Evolutionary conservation across 1,140 invertebrate species (phyloP).

Genomic region (Plodia interpunctella): DNA sequence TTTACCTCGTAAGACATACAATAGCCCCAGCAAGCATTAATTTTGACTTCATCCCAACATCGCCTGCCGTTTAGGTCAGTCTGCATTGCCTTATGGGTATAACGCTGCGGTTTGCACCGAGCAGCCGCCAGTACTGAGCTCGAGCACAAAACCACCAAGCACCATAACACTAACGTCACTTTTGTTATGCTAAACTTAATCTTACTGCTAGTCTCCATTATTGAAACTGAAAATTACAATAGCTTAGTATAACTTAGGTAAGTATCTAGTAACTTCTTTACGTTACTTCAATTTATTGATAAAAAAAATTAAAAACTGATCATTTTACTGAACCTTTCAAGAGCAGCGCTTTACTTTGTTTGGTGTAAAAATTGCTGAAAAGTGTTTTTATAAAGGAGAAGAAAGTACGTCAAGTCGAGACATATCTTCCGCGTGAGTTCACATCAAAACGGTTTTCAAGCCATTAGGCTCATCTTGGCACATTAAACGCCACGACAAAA

Average conservation of each 20-base stretch:
- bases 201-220: neutral
- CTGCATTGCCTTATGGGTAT: constrained; percentile 71
- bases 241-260: too few relatives aligned
- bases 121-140: constrained; percentile 29
- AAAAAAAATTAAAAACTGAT: too few relatives aligned
- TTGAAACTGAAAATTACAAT: neutral
- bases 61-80: constrained; percentile 79
- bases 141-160: constrained; percentile 28
- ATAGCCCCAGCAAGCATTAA: constrained; percentile 88
- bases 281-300: too few relatives aligned
- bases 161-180: constrained; percentile 31
- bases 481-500: constrained; percentile 38
- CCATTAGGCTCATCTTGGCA: constrained; percentile 47
- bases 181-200: constrained; percentile 11
- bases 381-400: constrained; percentile 51
- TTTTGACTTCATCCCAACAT: constrained; percentile 85
- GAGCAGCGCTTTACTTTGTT: constrained; percentile 18
- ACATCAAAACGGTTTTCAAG: constrained; percentile 41
- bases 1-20: constrained; percentile 87
- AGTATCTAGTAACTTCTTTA: too few relatives aligned
- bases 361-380: constrained; percentile 23
- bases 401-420: constrained; percentile 58
- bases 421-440: constrained; percentile 55
- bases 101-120: constrained; percentile 45
- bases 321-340: neutral